Evolutionary conservation across 2,888 invertebrate species (phyloP).

Genomic region (Volucella inflata): DNA sequence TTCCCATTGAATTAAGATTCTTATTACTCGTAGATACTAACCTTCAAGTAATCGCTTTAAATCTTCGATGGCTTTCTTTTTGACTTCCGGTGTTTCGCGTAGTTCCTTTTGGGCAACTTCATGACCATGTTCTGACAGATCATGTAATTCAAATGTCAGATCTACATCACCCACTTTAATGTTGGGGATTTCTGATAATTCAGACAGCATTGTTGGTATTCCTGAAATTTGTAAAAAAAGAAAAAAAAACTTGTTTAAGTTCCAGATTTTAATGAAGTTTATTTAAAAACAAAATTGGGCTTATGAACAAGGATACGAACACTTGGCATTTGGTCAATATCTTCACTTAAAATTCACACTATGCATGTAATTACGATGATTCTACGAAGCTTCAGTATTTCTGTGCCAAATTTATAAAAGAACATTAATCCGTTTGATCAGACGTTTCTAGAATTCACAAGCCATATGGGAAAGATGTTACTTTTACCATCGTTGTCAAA

Average conservation of each 20-base stretch:
- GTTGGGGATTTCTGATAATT: constrained; percentile 87
- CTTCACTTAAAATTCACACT: background rate
- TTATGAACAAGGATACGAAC: constrained; percentile 2
- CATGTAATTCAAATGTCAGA: constrained; percentile 87
- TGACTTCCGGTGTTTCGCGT: constrained; percentile 89
- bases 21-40: constrained; percentile 79
- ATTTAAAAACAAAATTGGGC: constrained; percentile 2
- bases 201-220: constrained; percentile 89
- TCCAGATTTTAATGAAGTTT: background rate
- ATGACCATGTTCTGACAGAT: constrained; percentile 86
- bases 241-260: background rate
- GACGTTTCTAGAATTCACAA: constrained; percentile 4
- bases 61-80: constrained; percentile 86
- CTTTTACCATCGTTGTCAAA: constrained; percentile 1
- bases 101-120: constrained; percentile 89
- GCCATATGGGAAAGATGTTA: background rate
- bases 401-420: background rate
- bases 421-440: background rate
- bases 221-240: constrained; percentile 84
- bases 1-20: background rate
- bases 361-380: background rate
- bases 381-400: background rate
- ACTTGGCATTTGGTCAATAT: background rate
- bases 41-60: constrained; percentile 86
- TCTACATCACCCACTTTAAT: constrained; percentile 87